Percentiles rank a stretch among this genome's conserved stretches.
These are phyloP conservation scores for Cryptoprocta ferox DNA, from an alignment of 2,797 vertebrate genomes.

Conservation along the genomic window DNA sequence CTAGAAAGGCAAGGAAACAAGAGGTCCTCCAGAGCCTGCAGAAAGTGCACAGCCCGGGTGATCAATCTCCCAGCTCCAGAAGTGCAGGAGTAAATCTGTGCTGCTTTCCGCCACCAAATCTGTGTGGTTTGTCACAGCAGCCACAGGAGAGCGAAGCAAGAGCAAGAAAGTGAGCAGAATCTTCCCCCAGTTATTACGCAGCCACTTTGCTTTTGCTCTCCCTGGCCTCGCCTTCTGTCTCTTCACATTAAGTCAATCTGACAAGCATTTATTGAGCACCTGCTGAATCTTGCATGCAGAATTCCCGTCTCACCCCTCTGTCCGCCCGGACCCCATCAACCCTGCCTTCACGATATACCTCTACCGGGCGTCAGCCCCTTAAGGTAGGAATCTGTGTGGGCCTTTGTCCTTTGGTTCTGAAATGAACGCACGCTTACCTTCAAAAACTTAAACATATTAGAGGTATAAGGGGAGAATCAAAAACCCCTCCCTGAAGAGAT, in stretches of 20 bases:
- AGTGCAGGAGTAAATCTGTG: accelerated
- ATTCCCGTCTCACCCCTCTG: not conserved
- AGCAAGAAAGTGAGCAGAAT: not conserved
- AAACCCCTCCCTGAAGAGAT: not conserved
- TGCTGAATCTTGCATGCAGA: not conserved
- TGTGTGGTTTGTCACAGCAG: not conserved
- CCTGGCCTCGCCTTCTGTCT: no score
- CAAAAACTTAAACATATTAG: not conserved
- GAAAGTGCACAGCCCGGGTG: not conserved
- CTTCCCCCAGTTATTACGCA: no score
- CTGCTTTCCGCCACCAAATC: not conserved
- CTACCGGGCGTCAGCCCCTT: not conserved
- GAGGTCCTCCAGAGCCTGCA: not conserved
- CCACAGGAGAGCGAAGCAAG: not conserved
- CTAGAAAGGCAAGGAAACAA: not conserved
- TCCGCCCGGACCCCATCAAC: no score
- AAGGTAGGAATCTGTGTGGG: not conserved
- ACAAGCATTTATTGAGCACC: not conserved
- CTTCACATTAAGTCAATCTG: not conserved
- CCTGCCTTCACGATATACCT: not conserved
- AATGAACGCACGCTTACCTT: not conserved
- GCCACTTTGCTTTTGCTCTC: not conserved
- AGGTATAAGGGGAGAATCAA: not conserved
- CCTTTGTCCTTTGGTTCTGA: not conserved
- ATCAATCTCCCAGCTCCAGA: not conserved